phyloP scores from a whole-genome alignment of 2,797 vertebrate genomes.

The Myotis daubentonii region DNA sequence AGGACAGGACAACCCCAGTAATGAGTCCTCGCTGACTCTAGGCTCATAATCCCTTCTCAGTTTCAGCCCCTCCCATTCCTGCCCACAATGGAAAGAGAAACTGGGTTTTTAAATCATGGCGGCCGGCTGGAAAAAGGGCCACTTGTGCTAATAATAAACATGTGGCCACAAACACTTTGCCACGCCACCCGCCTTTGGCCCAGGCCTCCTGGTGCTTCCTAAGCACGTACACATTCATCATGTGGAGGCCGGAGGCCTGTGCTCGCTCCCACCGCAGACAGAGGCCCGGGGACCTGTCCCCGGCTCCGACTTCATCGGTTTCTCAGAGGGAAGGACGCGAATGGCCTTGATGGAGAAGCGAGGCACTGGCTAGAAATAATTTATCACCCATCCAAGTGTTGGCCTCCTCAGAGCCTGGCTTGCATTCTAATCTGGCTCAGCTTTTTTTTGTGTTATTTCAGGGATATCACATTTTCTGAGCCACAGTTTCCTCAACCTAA shows the following conservation, averaged over 20 bases:
- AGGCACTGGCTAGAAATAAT: not conserved
- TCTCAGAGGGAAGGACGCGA: not conserved
- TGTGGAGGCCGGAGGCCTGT: not conserved
- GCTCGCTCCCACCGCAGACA: not conserved
- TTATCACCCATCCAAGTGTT: not conserved
- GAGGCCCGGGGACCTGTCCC: not conserved
- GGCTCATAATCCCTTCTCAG: not conserved
- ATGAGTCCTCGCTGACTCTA: not conserved
- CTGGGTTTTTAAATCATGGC: not conserved
- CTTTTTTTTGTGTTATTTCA: not conserved
- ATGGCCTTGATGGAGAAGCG: not conserved
- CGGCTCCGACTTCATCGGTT: not conserved
- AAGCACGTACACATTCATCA: not conserved
- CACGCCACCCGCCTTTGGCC: not conserved
- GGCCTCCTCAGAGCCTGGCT: not conserved
- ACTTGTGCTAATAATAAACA: not conserved
- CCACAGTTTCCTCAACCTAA: not conserved
- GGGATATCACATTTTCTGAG: not conserved
- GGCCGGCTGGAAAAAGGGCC: not conserved
- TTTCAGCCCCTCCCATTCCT: not conserved
- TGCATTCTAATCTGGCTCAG: not conserved
- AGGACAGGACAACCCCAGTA: not conserved
- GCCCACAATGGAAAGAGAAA: not conserved
- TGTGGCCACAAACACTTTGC: rapidly evolving
- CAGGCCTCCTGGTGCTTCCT: not conserved